Percentiles rank a stretch among this genome's conserved stretches.
phyloP scores from a whole-genome alignment of 2,888 invertebrate species.

The Archips xylosteana region DNA sequence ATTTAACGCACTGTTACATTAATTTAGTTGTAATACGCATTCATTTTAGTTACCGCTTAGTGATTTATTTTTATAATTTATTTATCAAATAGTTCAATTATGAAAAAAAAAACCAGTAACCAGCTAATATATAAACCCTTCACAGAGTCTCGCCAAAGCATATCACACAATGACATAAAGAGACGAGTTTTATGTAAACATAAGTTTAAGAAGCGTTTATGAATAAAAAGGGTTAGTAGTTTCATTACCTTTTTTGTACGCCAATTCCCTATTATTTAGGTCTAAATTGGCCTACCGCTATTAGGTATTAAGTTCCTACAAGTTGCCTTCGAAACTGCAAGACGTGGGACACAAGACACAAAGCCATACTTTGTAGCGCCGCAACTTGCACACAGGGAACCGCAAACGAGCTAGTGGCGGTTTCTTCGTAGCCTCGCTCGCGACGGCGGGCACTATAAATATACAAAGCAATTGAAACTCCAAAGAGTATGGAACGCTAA shows the following conservation, averaged over 20 bases:
- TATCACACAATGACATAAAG: too few species aligned
- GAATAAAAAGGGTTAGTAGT: too few species aligned
- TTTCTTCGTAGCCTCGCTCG: slow-evolving; percentile 16
- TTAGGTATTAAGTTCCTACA: neutral
- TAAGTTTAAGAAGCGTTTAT: too few species aligned
- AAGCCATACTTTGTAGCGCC: slow-evolving; percentile 27
- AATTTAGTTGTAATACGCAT: too few species aligned
- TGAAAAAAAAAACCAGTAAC: too few species aligned
- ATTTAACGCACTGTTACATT: neutral
- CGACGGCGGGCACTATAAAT: slow-evolving; percentile 28
- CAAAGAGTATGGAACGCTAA: neutral
- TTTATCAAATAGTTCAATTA: too few species aligned
- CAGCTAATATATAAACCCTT: too few species aligned
- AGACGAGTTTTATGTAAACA: neutral
- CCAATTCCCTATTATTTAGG: too few species aligned
- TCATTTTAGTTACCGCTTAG: too few species aligned
- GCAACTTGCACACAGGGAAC: slow-evolving; percentile 19
- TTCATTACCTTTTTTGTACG: neutral
- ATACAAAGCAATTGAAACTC: slow-evolving; percentile 29
- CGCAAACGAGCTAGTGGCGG: slow-evolving; percentile 25
- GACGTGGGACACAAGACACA: slow-evolving; percentile 13
- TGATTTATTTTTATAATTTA: too few species aligned
- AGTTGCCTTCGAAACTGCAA: slow-evolving; percentile 5
- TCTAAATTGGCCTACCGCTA: neutral
- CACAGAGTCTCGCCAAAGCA: too few species aligned